Evolutionary conservation across 2,797 vertebrate species (phyloP).

Genomic region (Neostethus bicornis): DNA sequence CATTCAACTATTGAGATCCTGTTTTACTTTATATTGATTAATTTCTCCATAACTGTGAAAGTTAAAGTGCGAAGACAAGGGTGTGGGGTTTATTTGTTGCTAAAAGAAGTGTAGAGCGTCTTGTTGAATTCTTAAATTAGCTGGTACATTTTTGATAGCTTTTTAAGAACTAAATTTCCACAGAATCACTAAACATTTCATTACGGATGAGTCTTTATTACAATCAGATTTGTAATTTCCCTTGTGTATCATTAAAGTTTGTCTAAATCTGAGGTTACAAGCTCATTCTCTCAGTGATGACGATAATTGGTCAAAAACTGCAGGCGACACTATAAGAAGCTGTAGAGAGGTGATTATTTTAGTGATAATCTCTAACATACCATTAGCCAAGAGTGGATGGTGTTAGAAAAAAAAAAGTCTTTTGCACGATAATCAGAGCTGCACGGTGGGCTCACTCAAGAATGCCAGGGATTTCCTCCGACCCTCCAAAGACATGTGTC

Average conservation of each 20-base stretch:
- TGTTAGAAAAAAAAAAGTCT: too few relatives aligned
- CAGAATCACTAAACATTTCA: too few relatives aligned
- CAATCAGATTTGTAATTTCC: not conserved
- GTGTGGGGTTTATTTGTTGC: too few relatives aligned
- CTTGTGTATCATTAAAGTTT: too few relatives aligned
- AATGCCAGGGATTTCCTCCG: too few relatives aligned
- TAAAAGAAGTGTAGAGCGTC: not conserved
- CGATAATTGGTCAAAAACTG: not conserved
- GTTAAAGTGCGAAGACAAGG: too few relatives aligned
- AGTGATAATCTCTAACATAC: constrained; percentile 67
- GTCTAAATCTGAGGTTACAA: not conserved
- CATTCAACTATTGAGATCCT: too few relatives aligned
- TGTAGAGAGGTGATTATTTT: constrained; percentile 60
- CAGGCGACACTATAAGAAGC: not conserved
- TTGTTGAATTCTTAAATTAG: not conserved
- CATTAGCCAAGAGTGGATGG: constrained; percentile 64
- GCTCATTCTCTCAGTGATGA: not conserved
- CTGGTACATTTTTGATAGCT: not conserved
- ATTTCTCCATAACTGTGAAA: not conserved
- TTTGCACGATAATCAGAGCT: too few relatives aligned
- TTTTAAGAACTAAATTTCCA: too few relatives aligned
- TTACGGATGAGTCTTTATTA: not conserved
- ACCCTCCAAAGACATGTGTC: too few relatives aligned
- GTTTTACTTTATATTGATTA: too few relatives aligned
- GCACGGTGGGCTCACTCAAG: too few relatives aligned